Base-by-base conservation (phyloP, 2,797 vertebrate genomes). In the Notamacropus eugenii region DNA sequence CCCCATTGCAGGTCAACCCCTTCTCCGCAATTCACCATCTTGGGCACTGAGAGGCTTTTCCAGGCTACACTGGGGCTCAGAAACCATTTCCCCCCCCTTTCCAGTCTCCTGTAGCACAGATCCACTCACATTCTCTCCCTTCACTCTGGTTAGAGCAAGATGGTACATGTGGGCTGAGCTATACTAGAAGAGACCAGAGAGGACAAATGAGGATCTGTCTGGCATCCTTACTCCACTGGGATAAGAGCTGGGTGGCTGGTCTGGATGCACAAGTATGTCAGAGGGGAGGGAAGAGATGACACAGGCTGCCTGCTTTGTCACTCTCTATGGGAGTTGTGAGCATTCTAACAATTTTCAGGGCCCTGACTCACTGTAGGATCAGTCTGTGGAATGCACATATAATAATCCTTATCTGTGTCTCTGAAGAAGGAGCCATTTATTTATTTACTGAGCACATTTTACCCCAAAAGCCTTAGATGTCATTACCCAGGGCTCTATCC, bases 371-470 rank as follows among this genome's bases (percentile, higher is more conserved):
- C 74, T 4, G 31, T 40, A 9, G 74, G 74, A 87, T 90, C 46
- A 1, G 67, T 22, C 54, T 29, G 10, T 2, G 57, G 82, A 29
- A 3, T 22, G 54, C 46, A 34, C 52, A 31, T 10, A 22, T 0
- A 9, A 5, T 12, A 12, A 5, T n/a, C 24, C 24, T 0, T 2
- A 16, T 4, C 11, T 34, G 12, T 2, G 82, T 87, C 0, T 0
- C 9, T 19, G 19, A 90, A 82, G 54, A 82, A 82, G 22, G 67
- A 46, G 54, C 52, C 52, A 52, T 52, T 6, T 52, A 52, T 52
- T 52, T 31, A 27, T 74, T 55, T 2, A 0, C 22, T 2, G 55
- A 90, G 92, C 40, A 90, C 56, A 58, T 91, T 28, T 74, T 90
- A 55, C 24, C 90, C 13, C 0, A 27, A 91, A 95, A 93, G 40